Base-by-base conservation (phyloP, 2,888 invertebrate species). In the Pheosia gnoma region DNA sequence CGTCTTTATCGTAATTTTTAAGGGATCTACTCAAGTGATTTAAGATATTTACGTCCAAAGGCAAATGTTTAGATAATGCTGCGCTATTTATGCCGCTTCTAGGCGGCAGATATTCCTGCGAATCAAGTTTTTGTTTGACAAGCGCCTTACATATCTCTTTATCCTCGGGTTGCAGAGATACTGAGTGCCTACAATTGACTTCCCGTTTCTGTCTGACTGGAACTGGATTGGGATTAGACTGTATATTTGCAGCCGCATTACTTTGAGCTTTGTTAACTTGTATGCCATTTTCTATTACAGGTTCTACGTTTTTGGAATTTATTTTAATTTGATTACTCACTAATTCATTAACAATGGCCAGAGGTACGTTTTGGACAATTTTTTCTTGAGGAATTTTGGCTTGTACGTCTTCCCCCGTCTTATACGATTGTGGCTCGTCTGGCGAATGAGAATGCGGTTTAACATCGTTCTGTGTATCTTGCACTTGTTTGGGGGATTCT, bases 391-490 rank as follows among this genome's bases (percentile, higher is more conserved):
- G 45, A 3, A 53, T 41, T 51, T 77, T 70, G 0, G 72, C 77
- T 65, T 85, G 80, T 41, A 65, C 61, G 62, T 89, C 89, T 78
- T 92, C 90, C 0, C 90, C 91, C 79, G 79, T 72, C 75, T 86
- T 87, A 56, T 92, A 91, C 0, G 90, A 92, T 66, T 89, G 83
- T 0, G 91, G 91, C 78, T 91, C 92, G 58, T 90, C 92, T 0
- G 81, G 81, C 1, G 85, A 81, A 63, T 92, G 90, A 1, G 75
- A 80, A 74, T 92, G 91, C 53, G 60, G 59, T 51, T 74, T 73
- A 0, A 47, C 54, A 8, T 66, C 63, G 57, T 59, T 67, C 52
- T 63, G 57, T n/a, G 13, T 11, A 36, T 55, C 37, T n/a, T 56
- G 55, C 7, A 59, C 43, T 57, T 61, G n/a, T 0, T 62, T 62